These are phyloP conservation scores for Eledona agricola DNA, from an alignment of 2,888 invertebrate species.

Conservation along the genomic window DNA sequence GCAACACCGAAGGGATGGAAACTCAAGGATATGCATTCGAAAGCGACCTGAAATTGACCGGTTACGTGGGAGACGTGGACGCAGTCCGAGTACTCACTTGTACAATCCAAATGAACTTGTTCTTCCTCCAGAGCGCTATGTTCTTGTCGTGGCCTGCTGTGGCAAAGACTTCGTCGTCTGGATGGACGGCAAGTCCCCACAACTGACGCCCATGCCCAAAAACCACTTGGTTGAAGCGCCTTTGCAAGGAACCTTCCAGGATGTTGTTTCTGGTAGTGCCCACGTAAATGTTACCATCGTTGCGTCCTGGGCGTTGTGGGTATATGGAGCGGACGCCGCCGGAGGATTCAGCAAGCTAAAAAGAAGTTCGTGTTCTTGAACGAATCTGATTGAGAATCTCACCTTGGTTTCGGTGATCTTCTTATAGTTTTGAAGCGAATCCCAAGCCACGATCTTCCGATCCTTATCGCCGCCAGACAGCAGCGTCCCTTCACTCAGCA, in stretches of 20 bases:
- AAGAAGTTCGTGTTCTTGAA: conserved; percentile 31
- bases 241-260: conserved; percentile 87
- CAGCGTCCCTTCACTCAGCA: conserved; percentile 90
- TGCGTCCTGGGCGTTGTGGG: conserved; percentile 85
- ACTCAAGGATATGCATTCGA: conserved; percentile 87
- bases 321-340: conserved; percentile 92
- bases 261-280: conserved; percentile 91
- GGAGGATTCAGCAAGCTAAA: conserved; percentile 82
- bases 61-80: background rate
- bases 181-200: conserved; percentile 89
- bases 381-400: too few species aligned
- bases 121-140: conserved; percentile 89
- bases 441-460: conserved; percentile 91
- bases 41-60: conserved; percentile 70
- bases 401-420: conserved; percentile 90
- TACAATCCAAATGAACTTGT: conserved; percentile 86
- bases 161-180: conserved; percentile 89
- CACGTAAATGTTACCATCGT: conserved; percentile 90
- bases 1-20: conserved; percentile 91
- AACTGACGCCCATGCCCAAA: conserved; percentile 90
- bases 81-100: conserved; percentile 66
- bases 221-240: conserved; percentile 85
- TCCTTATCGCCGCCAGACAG: conserved; percentile 92
- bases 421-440: conserved; percentile 88
- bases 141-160: conserved; percentile 92